Evolutionary conservation across 2,888 invertebrate species (phyloP).

Genomic region (Drosophila setosimentum): DNA sequence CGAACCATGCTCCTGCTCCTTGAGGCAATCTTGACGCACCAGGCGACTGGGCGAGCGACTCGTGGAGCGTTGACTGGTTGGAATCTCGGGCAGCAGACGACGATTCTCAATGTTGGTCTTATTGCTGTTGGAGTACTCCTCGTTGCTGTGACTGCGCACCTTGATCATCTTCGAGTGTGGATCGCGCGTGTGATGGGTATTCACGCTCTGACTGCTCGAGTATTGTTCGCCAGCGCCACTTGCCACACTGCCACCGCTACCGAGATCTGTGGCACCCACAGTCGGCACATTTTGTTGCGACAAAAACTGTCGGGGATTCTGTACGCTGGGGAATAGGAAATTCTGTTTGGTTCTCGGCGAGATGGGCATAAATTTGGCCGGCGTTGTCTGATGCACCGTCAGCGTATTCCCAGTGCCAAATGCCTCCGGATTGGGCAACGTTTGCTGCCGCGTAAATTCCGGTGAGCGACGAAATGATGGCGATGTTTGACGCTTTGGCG

Average conservation of each 20-base stretch:
- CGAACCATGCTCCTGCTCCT: slow-evolving; percentile 77
- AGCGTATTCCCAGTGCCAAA: slow-evolving; percentile 82
- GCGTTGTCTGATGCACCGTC: slow-evolving; percentile 78
- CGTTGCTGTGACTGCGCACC: slow-evolving; percentile 85
- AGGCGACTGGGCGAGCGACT: slow-evolving; percentile 83
- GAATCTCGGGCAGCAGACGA: slow-evolving; percentile 83
- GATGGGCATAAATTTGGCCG: slow-evolving; percentile 83
- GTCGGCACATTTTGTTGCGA: slow-evolving; percentile 85
- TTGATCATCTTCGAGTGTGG: slow-evolving; percentile 84
- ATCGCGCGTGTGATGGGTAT: slow-evolving; percentile 82
- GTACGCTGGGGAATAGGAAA: slow-evolving; percentile 83
- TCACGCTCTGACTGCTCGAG: slow-evolving; percentile 84
- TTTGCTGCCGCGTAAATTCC: slow-evolving; percentile 84
- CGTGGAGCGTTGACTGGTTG: slow-evolving; percentile 63
- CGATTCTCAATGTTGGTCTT: slow-evolving; percentile 79
- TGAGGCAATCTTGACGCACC: slow-evolving; percentile 84
- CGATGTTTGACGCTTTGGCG: slow-evolving; percentile 84
- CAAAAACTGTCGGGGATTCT: slow-evolving; percentile 83
- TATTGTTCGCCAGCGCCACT: slow-evolving; percentile 78
- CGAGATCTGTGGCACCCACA: slow-evolving; percentile 76
- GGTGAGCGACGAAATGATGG: slow-evolving; percentile 84
- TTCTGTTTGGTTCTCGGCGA: slow-evolving; percentile 84
- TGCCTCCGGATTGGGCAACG: slow-evolving; percentile 84
- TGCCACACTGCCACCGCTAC: slow-evolving; percentile 70
- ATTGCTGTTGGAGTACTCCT: slow-evolving; percentile 83